phyloP scores from a whole-genome alignment of 2,113 vertebrate genomes.

The human region GRCh38 chr20:20938501-20939000 shows the following conservation, averaged over 20 bases:
- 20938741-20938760: not conserved
- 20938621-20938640: not conserved
- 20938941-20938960: not conserved
- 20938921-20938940: not conserved
- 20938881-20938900: not conserved
- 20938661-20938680: not conserved
- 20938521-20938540: not conserved
- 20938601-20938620: no score
- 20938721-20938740: not conserved
- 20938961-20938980: fast-evolving
- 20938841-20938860: not conserved
- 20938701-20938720: not conserved
- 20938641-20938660: not conserved
- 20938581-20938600: not conserved
- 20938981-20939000: not conserved
- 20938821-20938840: not conserved
- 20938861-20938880: not conserved
- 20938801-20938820: not conserved
- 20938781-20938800: not conserved
- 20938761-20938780: not conserved
- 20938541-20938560: not conserved
- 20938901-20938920: not conserved
- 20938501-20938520: not conserved
- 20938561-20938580: not conserved
- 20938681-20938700: not conserved